Evolutionary conservation across 2,888 invertebrate genomes (phyloP), one percentile per base, ranked within the genome.

Genomic region (Pyrrhosoma nymphula): DNA sequence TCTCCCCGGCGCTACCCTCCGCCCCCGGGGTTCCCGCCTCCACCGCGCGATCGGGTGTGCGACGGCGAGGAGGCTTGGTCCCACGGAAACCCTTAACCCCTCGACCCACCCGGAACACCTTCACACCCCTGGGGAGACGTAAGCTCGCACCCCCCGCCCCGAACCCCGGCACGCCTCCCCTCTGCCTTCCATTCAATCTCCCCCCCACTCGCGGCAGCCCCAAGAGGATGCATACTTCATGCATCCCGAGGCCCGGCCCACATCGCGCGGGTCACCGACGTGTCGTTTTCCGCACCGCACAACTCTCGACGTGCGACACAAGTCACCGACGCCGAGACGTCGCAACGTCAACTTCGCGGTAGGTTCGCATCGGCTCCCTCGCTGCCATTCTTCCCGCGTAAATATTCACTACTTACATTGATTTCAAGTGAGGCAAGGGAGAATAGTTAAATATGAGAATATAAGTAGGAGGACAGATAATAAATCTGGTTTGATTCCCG

Each of bases 81-180:
- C 39, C 47, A 88, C 23, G 23, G 88, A 39, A 88, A 88, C 88
- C 88, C 88, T 88, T 88, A 47, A 18, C 88, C 88, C 23, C 47
- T 88, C 39, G 47, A 47, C 47, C 69, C 10, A 20, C 23, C 12
- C 69, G 69, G 69, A n/a, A 23, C 69, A 39, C 88, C 88, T 39
- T 39, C 39, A n/a, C 39, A 88, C 88, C 88, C 47, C 88, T 88
- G 35, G 88, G 16, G 88, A 88, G 39, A 8, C 88, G 88, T 35
- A 88, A 18, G 39, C 39, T 88, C 26, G 88, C 30, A 39, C 39
- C 39, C 23, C 14, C 88, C 39, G 39, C 39, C 88, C 2, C 47
- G 39, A 20, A 3, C 18, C 39, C 39, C 47, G 26, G 69, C 69
- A 10, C 26, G 26, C 69, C 69, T 23, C 69, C 47, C n/a, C 69